Base-by-base conservation (phyloP, 1,140 invertebrate genomes). In the Agrypnia vestita region DNA sequence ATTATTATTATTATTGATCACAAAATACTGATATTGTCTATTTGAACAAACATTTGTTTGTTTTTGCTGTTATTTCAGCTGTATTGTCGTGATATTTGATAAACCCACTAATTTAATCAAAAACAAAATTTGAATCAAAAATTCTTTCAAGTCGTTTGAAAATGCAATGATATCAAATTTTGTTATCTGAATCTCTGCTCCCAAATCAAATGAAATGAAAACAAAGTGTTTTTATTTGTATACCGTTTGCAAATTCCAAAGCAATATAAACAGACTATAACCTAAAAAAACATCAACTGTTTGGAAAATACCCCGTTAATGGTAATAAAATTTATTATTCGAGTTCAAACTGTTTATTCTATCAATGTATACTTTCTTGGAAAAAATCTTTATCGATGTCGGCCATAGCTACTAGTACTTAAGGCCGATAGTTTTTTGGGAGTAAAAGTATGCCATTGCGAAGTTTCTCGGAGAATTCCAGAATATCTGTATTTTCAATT, bases 321-420 rank as follows among this genome's bases (percentile, higher is more conserved):
- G 4, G 17, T 10, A 21, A 59, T 59, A 21, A 59, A 59, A 59
- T 59, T 59, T 59, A 59, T 59, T 19, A 21, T 59, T 7, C 15
- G 55, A 19, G n/a, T 19, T 19, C 9, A 59, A 59, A 19, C 17
- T 21, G 17, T 59, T 59, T 59, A 59, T 59, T 59, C 21, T 15
- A 59, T 59, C 13, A 59, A 59, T 59, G 17, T 59, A 59, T 59
- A 15, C 55, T 59, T 35, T 35, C 25, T 35, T 35, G 6, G 25
- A 35, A 35, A 35, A 35, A 35, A 35, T 35, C 25, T 35, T 35
- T 35, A 35, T 35, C 25, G 25, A 35, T 35, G 25, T 35, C 25
- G 25, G 6, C 25, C 25, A 35, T 35, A n/a, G n/a, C n/a, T n/a
- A n/a, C n/a, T n/a, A n/a, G n/a, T n/a, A n/a, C 6, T 35, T 35